Percentiles rank a stretch among this genome's conserved stretches.
Conservation (phyloP, 2,797 vertebrate species). For the Lepus townsendii region DNA sequence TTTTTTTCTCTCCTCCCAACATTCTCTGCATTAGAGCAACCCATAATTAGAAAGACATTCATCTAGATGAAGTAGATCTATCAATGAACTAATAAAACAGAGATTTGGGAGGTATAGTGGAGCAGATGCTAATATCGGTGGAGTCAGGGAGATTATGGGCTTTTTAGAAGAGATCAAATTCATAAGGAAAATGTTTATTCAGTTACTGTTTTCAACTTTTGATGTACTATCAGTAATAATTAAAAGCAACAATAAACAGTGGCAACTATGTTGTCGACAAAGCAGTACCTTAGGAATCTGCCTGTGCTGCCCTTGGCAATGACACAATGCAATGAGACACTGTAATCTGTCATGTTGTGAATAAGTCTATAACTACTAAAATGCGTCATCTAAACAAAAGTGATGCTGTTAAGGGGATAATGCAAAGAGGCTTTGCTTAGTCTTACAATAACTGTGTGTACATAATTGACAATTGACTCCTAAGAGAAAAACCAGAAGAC, state of each 20-base stretch:
- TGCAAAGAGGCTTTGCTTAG: slow-evolving; percentile 4
- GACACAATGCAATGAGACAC: not conserved
- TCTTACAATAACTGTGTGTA: slow-evolving; percentile 18
- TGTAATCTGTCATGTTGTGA: not conserved
- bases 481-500: slow-evolving; percentile 64
- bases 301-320: not conserved
- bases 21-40: not conserved
- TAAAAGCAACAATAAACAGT: not conserved
- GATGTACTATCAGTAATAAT: not conserved
- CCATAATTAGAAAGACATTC: not conserved
- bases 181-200: not conserved
- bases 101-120: not conserved
- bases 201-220: not conserved
- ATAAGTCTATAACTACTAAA: not conserved
- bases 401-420: slow-evolving; percentile 1
- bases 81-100: not conserved
- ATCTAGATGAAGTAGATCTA: not conserved
- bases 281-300: not conserved
- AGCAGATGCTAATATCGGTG: accelerated
- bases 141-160: not conserved
- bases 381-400: slow-evolving; percentile 27
- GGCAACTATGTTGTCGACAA: not conserved
- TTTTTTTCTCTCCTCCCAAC: not conserved
- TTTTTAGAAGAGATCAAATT: not conserved
- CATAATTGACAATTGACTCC: slow-evolving; percentile 50